Conservation (phyloP, 2,797 vertebrate species). For the Peromyscus aztecus region DNA sequence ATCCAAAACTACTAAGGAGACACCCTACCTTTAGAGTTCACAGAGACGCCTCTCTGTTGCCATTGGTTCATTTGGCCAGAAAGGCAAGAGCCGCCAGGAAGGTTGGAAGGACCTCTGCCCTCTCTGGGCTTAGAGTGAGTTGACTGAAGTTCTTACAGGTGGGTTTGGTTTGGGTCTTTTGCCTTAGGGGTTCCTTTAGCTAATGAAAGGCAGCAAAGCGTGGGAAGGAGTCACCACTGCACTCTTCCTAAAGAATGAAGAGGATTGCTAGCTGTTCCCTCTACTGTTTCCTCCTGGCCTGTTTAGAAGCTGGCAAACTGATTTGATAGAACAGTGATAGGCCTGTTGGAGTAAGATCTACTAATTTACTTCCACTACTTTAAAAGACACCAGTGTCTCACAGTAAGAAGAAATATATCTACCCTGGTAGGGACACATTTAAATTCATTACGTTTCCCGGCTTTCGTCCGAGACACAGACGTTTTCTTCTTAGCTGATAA, state of each 20-base stretch:
- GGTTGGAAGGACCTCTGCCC: background rate
- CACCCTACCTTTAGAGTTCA: background rate
- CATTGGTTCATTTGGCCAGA: conserved; percentile 88
- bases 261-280: background rate
- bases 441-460: conserved; percentile 86
- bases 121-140: background rate
- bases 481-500: conserved; percentile 85
- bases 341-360: conserved; percentile 75
- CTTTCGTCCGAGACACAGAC: conserved; percentile 85
- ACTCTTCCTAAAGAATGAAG: conserved; percentile 46
- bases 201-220: background rate
- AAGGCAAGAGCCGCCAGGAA: background rate
- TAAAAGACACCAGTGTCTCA: conserved; percentile 85
- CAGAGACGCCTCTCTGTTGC: conserved; percentile 47
- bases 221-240: background rate
- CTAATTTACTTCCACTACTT: conserved; percentile 85
- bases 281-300: conserved; percentile 55
- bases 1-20: background rate
- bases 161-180: background rate
- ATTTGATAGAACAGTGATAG: conserved; percentile 78
- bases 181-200: background rate
- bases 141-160: background rate
- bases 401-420: conserved; percentile 82
- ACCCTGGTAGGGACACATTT: conserved; percentile 84
- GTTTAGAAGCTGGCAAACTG: conserved; percentile 61